These are phyloP conservation scores for Tupiocoris notatus DNA, from an alignment of 2,888 invertebrate species.

Conservation along the genomic window DNA sequence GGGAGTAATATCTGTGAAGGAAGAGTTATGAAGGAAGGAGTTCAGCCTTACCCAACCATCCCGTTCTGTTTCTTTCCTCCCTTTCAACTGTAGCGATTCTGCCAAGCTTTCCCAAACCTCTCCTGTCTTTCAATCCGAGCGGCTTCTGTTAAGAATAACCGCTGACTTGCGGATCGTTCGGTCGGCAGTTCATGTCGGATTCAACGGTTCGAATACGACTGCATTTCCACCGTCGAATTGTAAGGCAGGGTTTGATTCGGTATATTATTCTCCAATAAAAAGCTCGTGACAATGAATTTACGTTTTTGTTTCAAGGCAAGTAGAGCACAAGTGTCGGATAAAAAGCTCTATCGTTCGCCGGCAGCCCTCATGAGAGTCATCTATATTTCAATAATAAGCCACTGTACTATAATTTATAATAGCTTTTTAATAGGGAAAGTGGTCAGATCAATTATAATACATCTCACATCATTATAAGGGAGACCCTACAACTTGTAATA, in stretches of 20 bases:
- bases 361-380: too few species aligned
- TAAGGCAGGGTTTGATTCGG: too few species aligned
- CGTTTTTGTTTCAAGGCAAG: too few species aligned
- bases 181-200: background rate
- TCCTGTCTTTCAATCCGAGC: background rate
- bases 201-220: background rate
- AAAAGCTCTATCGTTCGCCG: background rate
- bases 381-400: too few species aligned
- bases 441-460: too few species aligned
- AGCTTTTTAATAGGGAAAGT: too few species aligned
- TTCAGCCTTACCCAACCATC: background rate
- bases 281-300: background rate
- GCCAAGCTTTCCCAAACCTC: background rate
- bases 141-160: background rate
- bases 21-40: slow-evolving; percentile 3
- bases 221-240: too few species aligned
- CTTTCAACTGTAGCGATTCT: background rate
- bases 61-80: background rate
- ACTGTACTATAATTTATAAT: too few species aligned
- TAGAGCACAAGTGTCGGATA: too few species aligned
- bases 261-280: too few species aligned
- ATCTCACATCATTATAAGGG: background rate
- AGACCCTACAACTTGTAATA: too few species aligned
- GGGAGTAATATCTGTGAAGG: slow-evolving; percentile 11
- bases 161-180: background rate